Evolutionary conservation across 2,113 vertebrate species (phyloP).

Genomic region (rabbit (Oryctolagus cuniculus)): DNA sequence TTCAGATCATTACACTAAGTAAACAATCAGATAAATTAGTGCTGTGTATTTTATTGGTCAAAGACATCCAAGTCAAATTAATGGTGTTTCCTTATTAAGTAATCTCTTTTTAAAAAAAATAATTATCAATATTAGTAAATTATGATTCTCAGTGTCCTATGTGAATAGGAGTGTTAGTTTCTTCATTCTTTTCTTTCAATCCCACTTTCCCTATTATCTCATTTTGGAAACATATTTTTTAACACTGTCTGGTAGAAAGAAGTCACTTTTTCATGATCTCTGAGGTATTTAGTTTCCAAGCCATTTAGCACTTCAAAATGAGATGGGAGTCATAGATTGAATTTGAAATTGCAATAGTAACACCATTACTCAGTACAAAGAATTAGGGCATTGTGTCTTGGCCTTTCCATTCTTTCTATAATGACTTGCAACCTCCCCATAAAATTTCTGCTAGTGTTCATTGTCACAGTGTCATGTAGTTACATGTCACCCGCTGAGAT

Average conservation of each 20-base stretch:
- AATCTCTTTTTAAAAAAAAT: not conserved
- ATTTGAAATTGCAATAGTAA: slow-evolving; percentile 53
- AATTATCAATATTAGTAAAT: not conserved
- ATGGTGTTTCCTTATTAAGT: slow-evolving; percentile 77
- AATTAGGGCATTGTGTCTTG: not conserved
- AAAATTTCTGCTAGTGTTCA: not conserved
- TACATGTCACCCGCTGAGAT: not conserved
- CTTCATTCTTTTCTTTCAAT: slow-evolving; percentile 27
- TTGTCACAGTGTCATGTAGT: not conserved
- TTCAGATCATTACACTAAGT: not conserved
- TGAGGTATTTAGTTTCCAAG: slow-evolving; percentile 55
- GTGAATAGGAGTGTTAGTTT: not conserved
- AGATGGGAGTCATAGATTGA: slow-evolving; percentile 11
- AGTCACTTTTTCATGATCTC: slow-evolving; percentile 9
- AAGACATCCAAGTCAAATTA: slow-evolving; percentile 84
- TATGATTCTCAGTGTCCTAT: not conserved
- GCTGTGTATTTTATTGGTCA: slow-evolving; percentile 83
- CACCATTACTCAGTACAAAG: not conserved
- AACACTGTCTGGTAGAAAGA: not conserved
- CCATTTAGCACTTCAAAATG: slow-evolving; percentile 61
- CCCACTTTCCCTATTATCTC: not conserved
- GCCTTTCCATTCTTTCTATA: slow-evolving; percentile 6
- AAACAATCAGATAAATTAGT: slow-evolving; percentile 84
- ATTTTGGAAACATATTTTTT: slow-evolving; percentile 23
- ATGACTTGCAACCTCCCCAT: not conserved